phyloP scores from a whole-genome alignment of 2,797 vertebrate genomes.

The Enoplosus armatus region DNA sequence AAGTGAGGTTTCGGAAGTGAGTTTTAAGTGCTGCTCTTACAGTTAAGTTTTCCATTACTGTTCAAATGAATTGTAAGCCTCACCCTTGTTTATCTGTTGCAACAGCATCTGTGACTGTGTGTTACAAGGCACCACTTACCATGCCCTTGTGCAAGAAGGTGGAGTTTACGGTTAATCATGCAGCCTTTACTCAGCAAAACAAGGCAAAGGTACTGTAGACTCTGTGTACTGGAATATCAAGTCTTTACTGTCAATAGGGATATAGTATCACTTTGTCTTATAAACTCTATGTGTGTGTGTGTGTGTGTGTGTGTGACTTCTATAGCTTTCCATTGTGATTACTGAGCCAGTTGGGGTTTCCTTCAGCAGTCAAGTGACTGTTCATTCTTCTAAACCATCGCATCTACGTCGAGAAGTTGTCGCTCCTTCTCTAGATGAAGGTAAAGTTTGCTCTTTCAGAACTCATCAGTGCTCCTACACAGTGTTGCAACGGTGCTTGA shows the following conservation, averaged over 20 bases:
- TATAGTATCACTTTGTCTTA: background rate
- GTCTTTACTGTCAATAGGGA: background rate
- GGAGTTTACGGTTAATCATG: conserved; percentile 69
- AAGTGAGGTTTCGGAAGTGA: background rate
- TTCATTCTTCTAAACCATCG: background rate
- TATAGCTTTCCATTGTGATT: conserved; percentile 68
- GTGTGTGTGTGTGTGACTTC: conserved; percentile 29
- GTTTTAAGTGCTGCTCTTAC: background rate
- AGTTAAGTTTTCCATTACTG: background rate
- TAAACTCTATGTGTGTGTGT: conserved; percentile 4
- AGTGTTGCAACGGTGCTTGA: background rate
- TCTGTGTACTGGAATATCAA: background rate
- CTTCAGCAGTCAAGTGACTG: conserved; percentile 48
- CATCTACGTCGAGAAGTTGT: fast-evolving
- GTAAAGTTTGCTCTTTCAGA: conserved; percentile 39
- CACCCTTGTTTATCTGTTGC: conserved; percentile 43
- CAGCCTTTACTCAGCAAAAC: conserved; percentile 34
- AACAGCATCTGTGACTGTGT: conserved; percentile 71
- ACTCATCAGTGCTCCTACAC: background rate
- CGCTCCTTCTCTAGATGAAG: conserved; percentile 64
- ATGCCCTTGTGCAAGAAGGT: conserved; percentile 74
- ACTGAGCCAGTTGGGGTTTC: conserved; percentile 40
- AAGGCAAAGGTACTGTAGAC: conserved; percentile 61
- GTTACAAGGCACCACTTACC: conserved; percentile 44
- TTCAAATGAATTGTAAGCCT: background rate